Percentiles rank a stretch among this genome's conserved stretches.
phyloP scores from a whole-genome alignment of 2,888 invertebrate species.

The Callyntrura sp. region DNA sequence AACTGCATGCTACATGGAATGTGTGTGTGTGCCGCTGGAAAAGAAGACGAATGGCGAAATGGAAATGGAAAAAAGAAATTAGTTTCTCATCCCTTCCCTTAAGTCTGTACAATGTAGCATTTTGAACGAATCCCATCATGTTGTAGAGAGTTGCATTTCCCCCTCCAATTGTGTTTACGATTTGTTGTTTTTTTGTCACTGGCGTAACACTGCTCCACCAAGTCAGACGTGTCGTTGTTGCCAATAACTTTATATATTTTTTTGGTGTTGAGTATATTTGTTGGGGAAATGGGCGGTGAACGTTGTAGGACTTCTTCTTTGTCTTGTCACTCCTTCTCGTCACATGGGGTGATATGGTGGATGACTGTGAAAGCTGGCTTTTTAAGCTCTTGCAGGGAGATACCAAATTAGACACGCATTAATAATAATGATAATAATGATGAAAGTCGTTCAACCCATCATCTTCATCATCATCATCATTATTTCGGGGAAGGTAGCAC shows the following conservation, averaged over 20 bases:
- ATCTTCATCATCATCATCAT: not conserved
- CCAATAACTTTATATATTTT: not conserved
- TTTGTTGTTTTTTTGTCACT: not conserved
- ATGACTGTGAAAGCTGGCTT: not conserved
- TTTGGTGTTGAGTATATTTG: not conserved
- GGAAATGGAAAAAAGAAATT: slow-evolving; percentile 72
- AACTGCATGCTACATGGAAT: slow-evolving; percentile 26
- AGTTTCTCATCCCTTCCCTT: slow-evolving; percentile 58
- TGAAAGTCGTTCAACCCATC: not conserved
- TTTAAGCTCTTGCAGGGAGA: not conserved
- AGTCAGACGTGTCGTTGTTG: not conserved
- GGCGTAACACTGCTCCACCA: not conserved
- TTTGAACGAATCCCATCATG: not conserved
- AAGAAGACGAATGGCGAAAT: slow-evolving; percentile 56
- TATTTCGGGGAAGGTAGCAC: not conserved
- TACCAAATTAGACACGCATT: not conserved
- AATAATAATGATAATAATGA: not conserved
- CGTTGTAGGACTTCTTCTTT: slow-evolving; percentile 6
- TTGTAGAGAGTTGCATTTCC: slow-evolving; percentile 30
- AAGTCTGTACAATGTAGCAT: not conserved
- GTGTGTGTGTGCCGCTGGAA: not conserved
- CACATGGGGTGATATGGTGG: not conserved
- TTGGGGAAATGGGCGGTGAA: not conserved
- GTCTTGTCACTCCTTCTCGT: slow-evolving; percentile 1
- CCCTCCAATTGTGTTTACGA: not conserved